Evolutionary conservation across 2,113 vertebrate species (phyloP).

Genomic region (Halcyon malimbica): DNA sequence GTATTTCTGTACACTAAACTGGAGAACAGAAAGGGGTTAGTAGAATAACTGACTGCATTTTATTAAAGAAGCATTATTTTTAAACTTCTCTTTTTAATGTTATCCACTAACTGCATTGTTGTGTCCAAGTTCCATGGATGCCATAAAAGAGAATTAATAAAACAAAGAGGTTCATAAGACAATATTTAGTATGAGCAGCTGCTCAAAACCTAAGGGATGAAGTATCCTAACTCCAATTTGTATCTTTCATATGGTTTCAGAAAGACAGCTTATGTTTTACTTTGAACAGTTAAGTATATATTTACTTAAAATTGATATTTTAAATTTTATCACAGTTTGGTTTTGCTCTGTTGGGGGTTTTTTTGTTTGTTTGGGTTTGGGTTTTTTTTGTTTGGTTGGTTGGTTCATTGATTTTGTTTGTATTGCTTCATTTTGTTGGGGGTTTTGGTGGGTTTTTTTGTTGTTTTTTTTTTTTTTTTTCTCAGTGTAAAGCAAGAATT

Average conservation of each 20-base stretch:
- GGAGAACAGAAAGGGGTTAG: accelerated
- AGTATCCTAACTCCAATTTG: neutral
- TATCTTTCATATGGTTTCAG: neutral
- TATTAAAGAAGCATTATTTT: neutral
- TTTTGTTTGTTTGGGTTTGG: neutral
- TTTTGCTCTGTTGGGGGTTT: neutral
- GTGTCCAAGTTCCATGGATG: neutral
- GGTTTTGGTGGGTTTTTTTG: neutral
- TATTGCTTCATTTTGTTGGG: too few species aligned
- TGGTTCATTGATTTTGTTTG: too few species aligned
- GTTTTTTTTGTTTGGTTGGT: neutral
- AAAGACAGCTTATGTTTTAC: neutral
- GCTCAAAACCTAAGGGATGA: neutral
- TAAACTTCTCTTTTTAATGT: neutral
- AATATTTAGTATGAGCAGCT: neutral
- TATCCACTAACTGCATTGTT: neutral
- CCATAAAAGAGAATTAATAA: neutral
- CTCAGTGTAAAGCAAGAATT: neutral
- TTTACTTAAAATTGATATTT: neutral
- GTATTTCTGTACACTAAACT: neutral
- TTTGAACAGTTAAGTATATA: neutral
- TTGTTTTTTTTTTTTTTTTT: neutral
- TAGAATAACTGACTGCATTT: neutral
- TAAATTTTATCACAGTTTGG: neutral
- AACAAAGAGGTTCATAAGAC: neutral